These are phyloP conservation scores for Acanthis flammea DNA, from an alignment of 2,797 vertebrate genomes.

Conservation along the genomic window DNA sequence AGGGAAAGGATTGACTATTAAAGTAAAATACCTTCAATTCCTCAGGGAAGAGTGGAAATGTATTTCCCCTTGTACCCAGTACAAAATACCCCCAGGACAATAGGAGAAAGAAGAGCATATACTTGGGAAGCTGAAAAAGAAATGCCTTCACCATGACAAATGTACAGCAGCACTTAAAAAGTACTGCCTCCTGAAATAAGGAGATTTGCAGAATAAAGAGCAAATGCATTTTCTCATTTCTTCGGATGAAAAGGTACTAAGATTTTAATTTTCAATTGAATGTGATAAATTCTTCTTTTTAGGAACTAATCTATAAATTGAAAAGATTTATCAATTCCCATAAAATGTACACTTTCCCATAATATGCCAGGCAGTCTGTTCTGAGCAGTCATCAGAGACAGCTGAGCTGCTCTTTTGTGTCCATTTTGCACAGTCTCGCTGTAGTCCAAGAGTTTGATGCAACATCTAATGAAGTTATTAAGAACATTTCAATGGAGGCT, in stretches of 20 bases:
- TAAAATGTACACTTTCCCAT: neutral
- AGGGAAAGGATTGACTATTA: neutral
- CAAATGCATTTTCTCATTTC: neutral
- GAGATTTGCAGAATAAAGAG: constrained; percentile 4
- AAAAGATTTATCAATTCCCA: neutral
- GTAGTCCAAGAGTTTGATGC: neutral
- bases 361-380: neutral
- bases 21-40: neutral
- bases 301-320: neutral
- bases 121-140: neutral
- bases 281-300: neutral
- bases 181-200: neutral
- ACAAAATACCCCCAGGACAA: neutral
- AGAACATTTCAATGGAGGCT: neutral
- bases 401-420: neutral
- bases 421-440: neutral
- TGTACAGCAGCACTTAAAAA: neutral
- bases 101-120: neutral
- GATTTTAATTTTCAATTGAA: constrained; percentile 1
- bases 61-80: neutral
- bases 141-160: neutral
- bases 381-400: neutral
- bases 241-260: neutral
- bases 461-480: neutral
- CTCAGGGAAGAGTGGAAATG: neutral